Base-by-base conservation (phyloP, 2,797 vertebrate species). In the Parambassis ranga region DNA sequence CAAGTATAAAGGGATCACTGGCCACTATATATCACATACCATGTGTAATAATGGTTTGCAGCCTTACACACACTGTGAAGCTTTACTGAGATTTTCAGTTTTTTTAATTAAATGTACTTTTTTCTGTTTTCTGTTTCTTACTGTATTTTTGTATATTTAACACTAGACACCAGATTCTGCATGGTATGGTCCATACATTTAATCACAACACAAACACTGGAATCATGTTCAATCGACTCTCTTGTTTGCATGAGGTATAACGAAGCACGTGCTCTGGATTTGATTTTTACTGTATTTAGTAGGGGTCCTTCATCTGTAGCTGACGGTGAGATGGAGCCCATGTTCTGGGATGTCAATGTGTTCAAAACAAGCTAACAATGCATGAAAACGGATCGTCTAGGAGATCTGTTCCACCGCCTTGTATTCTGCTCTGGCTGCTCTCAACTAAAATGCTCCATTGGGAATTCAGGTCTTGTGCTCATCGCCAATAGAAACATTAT, bases 381-480 rank as follows among this genome's bases (percentile, higher is more conserved):
- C 75, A 75, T 82, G 79, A 84, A 81, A 87, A 75, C 70, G 71
- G 65, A 84, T 79, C 59, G 80, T 75, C 44, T 16, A 61, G 63
- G 55, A 74, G 71, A 78, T 71, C 66, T 56, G 65, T 79, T 81
- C 67, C 58, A 65, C 62, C 37, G 63, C 68, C 64, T 55, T 75
- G 63, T 72, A 71, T 71, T 79, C 49, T 70, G 79, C 65, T 64
- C 67, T 30, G 62, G 72, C 67, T 55, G 77, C 79, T 84, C 76
- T 75, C 65, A 71, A 78, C 78, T 84, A 74, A 90, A 90, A 75
- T 10, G 72, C 77, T 65, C 74, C 75, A 62, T 56, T 76, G 83
- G 89, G 86, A 85, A 81, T 75, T 77, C 47, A 77, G 72, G 70
- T 86, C 73, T 79, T 71, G 62, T 83, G 82, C 82, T 83, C 77